Percentiles rank a stretch among this genome's conserved stretches.
phyloP scores from a whole-genome alignment of 2,113 vertebrate genomes.

The Phaetusa simplex region DNA sequence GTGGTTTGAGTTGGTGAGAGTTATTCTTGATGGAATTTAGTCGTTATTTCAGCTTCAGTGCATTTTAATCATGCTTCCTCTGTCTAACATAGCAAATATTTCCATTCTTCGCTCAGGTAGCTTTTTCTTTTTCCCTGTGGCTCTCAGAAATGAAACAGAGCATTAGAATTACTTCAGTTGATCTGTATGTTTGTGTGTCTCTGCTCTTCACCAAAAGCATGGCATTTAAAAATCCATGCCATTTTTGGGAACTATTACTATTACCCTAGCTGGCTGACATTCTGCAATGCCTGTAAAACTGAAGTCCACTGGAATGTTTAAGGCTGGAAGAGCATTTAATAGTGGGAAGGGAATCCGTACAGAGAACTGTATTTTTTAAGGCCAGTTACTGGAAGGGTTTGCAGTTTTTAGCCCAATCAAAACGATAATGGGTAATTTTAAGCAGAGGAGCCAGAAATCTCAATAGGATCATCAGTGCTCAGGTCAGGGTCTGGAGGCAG shows the following conservation, averaged over 20 bases:
- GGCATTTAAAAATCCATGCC: not conserved
- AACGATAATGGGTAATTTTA: not conserved
- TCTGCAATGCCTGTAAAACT: not conserved
- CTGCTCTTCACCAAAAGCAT: not conserved
- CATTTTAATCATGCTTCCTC: conserved; percentile 70
- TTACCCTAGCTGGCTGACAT: not conserved
- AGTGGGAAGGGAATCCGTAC: not conserved
- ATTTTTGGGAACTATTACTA: not conserved
- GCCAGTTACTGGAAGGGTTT: not conserved
- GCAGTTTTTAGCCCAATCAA: not conserved
- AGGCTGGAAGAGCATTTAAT: not conserved
- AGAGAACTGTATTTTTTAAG: not conserved
- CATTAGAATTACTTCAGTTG: not conserved
- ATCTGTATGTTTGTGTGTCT: not conserved
- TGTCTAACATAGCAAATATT: conserved; percentile 32
- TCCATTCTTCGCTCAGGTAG: conserved; percentile 38
- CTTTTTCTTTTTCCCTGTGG: conserved; percentile 4
- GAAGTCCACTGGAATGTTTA: not conserved
- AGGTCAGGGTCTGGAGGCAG: not conserved
- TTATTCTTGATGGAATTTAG: conserved; percentile 35
- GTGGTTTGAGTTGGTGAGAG: not conserved
- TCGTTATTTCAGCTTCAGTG: conserved; percentile 65
- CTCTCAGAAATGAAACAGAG: not conserved
- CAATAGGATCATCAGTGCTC: not conserved
- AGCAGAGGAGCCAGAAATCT: not conserved